Evolutionary conservation across 1,140 invertebrate genomes (phyloP), one percentile per base, ranked within the genome.

Genomic region (Oreohelix idahoensis): DNA sequence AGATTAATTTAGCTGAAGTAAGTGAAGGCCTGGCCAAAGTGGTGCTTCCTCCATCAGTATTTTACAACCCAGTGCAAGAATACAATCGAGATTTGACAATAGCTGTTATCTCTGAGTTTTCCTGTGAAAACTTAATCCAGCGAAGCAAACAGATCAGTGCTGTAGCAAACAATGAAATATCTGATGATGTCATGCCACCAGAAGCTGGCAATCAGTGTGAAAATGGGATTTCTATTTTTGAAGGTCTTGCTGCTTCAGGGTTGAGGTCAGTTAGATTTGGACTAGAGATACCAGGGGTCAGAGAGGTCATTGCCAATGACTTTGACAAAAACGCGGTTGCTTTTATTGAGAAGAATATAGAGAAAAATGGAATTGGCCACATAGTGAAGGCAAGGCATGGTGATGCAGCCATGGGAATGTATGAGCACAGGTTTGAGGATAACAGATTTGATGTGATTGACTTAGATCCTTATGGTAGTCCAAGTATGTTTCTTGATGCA

Each of bases 21-120:
- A 93, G 87, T 81, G 97, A 98, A 94, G 97, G 97, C 0, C 93
- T 95, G 89, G 96, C 96, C 1, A 94, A 94, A 88, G 95, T 97
- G 83, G 88, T 94, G 23, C 92, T 95, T 26, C 94, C 94, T 17
- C 90, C 93, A 29, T 88, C 88, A 80, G 97, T 99, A 0, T 99
- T 99, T 93, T 99, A 99, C 89, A 99, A 99, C 93, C 97, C 97
- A 2, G 98, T 98, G 29, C 98, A 99, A 93, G 97, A 99, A 93
- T 99, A 99, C 89, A 99, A 99, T 91, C 94, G 98, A 88, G 98
- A 99, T 93, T 92, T 99, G n/a, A 98, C 96, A 94, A 96, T 94
- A 82, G 89, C 88, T 74, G 87, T 91, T 42, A 89, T 93, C n/a
- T 91, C 89, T 35, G 87, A 91, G 77, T 90, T 91, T 88, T 86